Base-by-base conservation (phyloP, 2,113 vertebrate species). In the Pionites leucogaster region DNA sequence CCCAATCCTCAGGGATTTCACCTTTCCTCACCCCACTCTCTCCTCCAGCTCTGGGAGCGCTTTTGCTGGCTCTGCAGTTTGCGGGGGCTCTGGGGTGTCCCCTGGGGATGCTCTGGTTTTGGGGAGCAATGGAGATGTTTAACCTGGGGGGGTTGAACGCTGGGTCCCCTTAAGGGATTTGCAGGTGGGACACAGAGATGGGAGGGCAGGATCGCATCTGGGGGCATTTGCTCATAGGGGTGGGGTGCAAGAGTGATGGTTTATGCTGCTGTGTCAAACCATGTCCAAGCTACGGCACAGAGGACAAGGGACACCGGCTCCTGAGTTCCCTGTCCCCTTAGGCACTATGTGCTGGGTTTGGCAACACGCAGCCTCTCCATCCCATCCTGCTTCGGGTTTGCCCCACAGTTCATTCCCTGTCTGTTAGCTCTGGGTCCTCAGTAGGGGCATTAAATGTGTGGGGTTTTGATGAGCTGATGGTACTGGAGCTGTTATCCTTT, bases 21-120 rank as follows among this genome's bases (percentile, higher is more conserved):
- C 41, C n/a, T 78, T 17, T 55, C 49, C 47, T 60, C 4, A 2
- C 14, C 13, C 3, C 1, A 0, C 16, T 41, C 10, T 0, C 7
- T 44, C 24, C 35, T 67, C 7, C 62, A 50, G 10, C 27, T 85
- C 70, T 33, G 16, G 44, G 19, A 12, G 39, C 7, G 5, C 33
- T 76, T 86, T 76, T 39, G 42, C 11, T 0, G 0, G 5, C 18
- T 55, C n/a, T 49, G 52, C 1, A 1, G 11, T 47, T 77, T 2
- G 2, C 0, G 1, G 42, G 29, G 37, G 17, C 28, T 84, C 68
- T 16, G 52, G 29, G 29, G 14, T 70, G 46, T 81, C 46, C 47
- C 18, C 42, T 29, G 20, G 52, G 52, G 14, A 7, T 41, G 49
- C 20, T 81, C 17, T 1, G 0, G 4, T 70, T 70, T 25, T 14